These are phyloP conservation scores for Synergus japonicus DNA, from an alignment of 2,888 invertebrate genomes.

Conservation along the genomic window DNA sequence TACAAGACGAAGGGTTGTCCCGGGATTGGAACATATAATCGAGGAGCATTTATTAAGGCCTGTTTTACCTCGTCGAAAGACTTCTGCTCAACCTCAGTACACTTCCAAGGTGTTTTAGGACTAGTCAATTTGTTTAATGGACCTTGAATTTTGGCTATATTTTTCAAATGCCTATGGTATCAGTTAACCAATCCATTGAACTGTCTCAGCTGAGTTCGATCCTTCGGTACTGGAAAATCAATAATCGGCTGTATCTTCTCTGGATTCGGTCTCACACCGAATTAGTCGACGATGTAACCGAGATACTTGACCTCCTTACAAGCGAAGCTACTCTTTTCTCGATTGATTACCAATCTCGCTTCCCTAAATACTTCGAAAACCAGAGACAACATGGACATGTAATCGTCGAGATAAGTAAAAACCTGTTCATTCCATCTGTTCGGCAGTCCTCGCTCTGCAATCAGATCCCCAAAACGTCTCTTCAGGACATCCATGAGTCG, in stretches of 20 bases:
- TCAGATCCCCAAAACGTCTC: not conserved
- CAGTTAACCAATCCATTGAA: constrained; percentile 49
- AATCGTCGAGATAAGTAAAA: too few species aligned
- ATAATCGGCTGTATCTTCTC: too few species aligned
- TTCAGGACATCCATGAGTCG: constrained; percentile 49
- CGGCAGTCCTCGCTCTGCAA: too few species aligned
- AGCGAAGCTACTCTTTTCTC: too few species aligned
- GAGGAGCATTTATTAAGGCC: constrained; percentile 37
- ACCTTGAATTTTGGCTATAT: constrained; percentile 22
- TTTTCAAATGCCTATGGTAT: constrained; percentile 50
- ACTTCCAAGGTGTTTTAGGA: constrained; percentile 48
- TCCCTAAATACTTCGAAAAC: too few species aligned
- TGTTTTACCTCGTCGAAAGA: constrained; percentile 45
- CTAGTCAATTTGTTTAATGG: constrained; percentile 46
- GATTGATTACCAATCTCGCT: too few species aligned
- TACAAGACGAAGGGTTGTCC: not conserved
- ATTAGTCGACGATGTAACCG: too few species aligned
- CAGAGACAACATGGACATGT: too few species aligned
- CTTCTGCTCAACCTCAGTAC: constrained; percentile 47
- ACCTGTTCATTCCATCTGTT: too few species aligned
- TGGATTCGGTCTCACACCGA: too few species aligned
- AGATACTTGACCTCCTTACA: too few species aligned
- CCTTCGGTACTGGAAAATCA: too few species aligned
- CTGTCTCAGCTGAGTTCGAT: constrained; percentile 14
- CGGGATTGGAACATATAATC: not conserved